phyloP scores from a whole-genome alignment of 2,888 invertebrate species.

The Meghimatium bilineatum region DNA sequence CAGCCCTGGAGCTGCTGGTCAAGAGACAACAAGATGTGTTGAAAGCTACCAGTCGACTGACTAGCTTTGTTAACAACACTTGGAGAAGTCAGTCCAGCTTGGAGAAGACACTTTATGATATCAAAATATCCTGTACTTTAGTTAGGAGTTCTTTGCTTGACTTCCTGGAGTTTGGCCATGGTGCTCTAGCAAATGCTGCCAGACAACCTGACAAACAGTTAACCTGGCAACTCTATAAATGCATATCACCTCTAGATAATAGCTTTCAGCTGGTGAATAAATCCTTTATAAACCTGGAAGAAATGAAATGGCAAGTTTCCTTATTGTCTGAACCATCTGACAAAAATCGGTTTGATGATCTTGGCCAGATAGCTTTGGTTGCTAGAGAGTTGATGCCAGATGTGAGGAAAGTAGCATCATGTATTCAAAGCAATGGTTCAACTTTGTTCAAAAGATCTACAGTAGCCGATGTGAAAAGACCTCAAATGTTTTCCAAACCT shows the following conservation, averaged over 20 bases:
- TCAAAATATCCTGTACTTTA: slow-evolving; percentile 87
- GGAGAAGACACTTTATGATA: slow-evolving; percentile 87
- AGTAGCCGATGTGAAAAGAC: slow-evolving; percentile 41
- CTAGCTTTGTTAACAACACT: slow-evolving; percentile 79
- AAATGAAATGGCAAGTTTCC: slow-evolving; percentile 68
- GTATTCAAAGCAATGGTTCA: slow-evolving; percentile 83
- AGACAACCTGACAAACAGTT: slow-evolving; percentile 73
- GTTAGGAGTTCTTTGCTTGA: slow-evolving; percentile 89
- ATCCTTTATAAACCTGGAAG: slow-evolving; percentile 66
- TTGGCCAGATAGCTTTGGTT: slow-evolving; percentile 92
- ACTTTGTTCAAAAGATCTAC: slow-evolving; percentile 69
- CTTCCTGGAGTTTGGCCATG: slow-evolving; percentile 91
- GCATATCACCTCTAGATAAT: slow-evolving; percentile 62
- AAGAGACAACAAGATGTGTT: slow-evolving; percentile 88
- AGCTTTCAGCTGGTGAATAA: slow-evolving; percentile 62
- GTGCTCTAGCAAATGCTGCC: slow-evolving; percentile 90
- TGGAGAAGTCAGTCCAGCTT: slow-evolving; percentile 90
- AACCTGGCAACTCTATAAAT: slow-evolving; percentile 67
- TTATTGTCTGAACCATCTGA: slow-evolving; percentile 76
- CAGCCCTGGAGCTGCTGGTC: slow-evolving; percentile 86
- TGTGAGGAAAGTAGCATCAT: slow-evolving; percentile 91
- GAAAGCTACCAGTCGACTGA: slow-evolving; percentile 82
- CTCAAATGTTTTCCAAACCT: slow-evolving; percentile 57
- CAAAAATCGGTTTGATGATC: slow-evolving; percentile 83
- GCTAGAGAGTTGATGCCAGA: slow-evolving; percentile 92